Evolutionary conservation across 2,797 vertebrate species (phyloP).

Genomic region (Dryobates pubescens): DNA sequence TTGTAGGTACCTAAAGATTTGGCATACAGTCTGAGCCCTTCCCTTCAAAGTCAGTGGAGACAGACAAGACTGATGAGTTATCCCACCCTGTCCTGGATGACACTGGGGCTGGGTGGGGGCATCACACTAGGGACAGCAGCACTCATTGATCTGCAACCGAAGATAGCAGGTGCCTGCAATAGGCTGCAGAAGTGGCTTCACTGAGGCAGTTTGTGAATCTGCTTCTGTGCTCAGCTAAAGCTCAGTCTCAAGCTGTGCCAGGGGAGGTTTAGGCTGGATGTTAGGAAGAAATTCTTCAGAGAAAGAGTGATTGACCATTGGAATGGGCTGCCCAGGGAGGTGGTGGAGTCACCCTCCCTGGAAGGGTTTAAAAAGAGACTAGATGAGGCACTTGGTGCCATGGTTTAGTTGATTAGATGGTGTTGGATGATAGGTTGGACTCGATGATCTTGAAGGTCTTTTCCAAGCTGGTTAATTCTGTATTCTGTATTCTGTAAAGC

Average conservation of each 20-base stretch:
- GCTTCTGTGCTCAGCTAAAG: not conserved
- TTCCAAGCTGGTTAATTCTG: too few relatives aligned
- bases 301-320: too few relatives aligned
- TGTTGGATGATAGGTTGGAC: too few relatives aligned
- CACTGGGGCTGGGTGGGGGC: not conserved
- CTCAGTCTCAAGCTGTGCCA: too few relatives aligned
- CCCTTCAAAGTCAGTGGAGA: not conserved
- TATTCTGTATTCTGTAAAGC: not conserved
- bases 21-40: not conserved
- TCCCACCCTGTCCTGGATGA: not conserved
- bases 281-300: too few relatives aligned
- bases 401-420: too few relatives aligned
- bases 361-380: too few relatives aligned
- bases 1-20: not conserved
- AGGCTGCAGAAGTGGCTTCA: not conserved
- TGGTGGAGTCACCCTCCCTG: too few relatives aligned
- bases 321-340: too few relatives aligned
- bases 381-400: too few relatives aligned
- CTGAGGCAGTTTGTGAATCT: not conserved
- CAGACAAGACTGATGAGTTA: not conserved
- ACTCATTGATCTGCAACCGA: not conserved
- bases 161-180: not conserved
- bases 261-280: too few relatives aligned
- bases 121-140: not conserved
- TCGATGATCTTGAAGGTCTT: too few relatives aligned